These are phyloP conservation scores for Taphrorychus bicolor DNA, from an alignment of 2,888 invertebrate species.

Conservation along the genomic window DNA sequence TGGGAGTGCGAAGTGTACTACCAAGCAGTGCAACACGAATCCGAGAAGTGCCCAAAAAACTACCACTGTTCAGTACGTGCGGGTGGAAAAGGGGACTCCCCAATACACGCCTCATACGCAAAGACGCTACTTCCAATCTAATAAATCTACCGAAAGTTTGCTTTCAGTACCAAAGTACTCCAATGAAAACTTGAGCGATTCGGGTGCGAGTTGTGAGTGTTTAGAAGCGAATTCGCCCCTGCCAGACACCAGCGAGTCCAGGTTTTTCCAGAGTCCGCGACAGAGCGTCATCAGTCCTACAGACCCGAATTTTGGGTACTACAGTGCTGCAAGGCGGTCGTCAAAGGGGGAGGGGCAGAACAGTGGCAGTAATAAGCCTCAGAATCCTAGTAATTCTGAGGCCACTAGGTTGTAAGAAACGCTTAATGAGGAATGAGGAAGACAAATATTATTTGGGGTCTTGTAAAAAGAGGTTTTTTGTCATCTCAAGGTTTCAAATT, in stretches of 20 bases:
- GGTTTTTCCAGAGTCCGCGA: slow-evolving; percentile 58
- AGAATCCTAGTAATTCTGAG: slow-evolving; percentile 70
- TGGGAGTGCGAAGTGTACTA: slow-evolving; percentile 18
- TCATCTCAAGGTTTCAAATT: too few relatives aligned
- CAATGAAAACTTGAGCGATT: slow-evolving; percentile 69
- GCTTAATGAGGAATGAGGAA: too few relatives aligned
- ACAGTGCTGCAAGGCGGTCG: slow-evolving; percentile 55
- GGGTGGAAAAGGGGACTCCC: slow-evolving; percentile 50
- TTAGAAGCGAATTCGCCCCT: slow-evolving; percentile 57
- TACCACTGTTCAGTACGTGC: slow-evolving; percentile 49
- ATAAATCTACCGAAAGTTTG: slow-evolving; percentile 84
- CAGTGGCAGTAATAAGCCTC: slow-evolving; percentile 54
- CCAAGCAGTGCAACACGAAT: slow-evolving; percentile 25
- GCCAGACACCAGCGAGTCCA: slow-evolving; percentile 49
- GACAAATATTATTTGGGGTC: too few relatives aligned
- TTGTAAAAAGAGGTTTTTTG: slow-evolving; percentile 3
- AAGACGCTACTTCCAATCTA: slow-evolving; percentile 66
- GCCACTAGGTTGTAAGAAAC: slow-evolving; percentile 70
- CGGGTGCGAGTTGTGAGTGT: slow-evolving; percentile 76
- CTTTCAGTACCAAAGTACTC: slow-evolving; percentile 72
- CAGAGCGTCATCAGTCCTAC: slow-evolving; percentile 58
- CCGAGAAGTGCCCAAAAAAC: slow-evolving; percentile 41
- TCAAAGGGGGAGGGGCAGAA: slow-evolving; percentile 59
- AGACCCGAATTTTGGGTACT: slow-evolving; percentile 59
- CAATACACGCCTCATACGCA: slow-evolving; percentile 62